These are phyloP conservation scores for Parazoanthus swiftii DNA, from an alignment of 92 coral and sea anemone genomes.

Conservation along the genomic window DNA sequence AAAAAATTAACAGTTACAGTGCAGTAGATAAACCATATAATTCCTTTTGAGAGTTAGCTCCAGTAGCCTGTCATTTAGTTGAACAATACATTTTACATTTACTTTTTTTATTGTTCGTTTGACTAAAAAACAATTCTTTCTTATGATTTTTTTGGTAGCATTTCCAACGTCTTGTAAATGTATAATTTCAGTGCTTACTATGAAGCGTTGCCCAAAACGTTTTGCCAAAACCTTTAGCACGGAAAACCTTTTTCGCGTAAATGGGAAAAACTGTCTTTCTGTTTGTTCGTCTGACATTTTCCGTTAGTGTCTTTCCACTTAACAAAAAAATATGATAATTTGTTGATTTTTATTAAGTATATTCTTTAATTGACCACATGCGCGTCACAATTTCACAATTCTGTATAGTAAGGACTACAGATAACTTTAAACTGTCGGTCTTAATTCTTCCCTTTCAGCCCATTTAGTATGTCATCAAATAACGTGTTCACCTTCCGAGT, in stretches of 20 bases:
- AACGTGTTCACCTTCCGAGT: constrained; percentile 55
- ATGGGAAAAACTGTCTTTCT: neutral
- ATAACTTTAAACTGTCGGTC: neutral
- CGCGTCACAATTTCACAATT: too few species aligned
- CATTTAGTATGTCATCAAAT: too few species aligned
- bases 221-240: neutral
- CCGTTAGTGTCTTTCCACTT: neutral
- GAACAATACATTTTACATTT: too few species aligned
- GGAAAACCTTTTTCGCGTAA: neutral
- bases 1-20: neutral
- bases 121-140: too few species aligned
- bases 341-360: too few species aligned
- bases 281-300: neutral
- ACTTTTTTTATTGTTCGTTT: too few species aligned
- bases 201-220: neutral
- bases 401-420: too few species aligned
- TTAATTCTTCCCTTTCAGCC: neutral
- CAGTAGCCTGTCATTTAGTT: too few species aligned
- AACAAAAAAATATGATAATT: too few species aligned
- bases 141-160: too few species aligned
- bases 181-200: neutral
- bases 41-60: too few species aligned
- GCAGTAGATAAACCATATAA: neutral
- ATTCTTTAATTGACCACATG: too few species aligned
- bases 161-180: neutral